Evolutionary conservation across 2,797 vertebrate genomes (phyloP).

Genomic region (Pagetopsis macropterus): DNA sequence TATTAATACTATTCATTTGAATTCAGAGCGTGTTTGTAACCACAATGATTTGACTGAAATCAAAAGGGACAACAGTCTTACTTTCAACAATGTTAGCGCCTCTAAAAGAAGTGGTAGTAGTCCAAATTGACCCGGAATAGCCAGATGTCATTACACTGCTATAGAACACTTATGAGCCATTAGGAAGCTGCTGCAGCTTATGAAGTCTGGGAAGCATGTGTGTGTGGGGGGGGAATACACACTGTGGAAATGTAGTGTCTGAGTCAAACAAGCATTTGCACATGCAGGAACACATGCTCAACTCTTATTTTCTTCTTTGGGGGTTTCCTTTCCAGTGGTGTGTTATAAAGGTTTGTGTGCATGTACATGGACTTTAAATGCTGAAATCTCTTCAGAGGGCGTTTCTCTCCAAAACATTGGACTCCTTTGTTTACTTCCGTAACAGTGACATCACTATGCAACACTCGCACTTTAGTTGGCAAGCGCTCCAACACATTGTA

Average conservation of each 20-base stretch:
- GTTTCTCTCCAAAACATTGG: too few species aligned
- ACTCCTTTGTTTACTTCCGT: too few species aligned
- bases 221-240: neutral
- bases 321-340: too few species aligned
- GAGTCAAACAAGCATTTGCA: too few species aligned
- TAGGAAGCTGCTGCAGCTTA: constrained; percentile 53
- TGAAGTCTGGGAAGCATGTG: constrained; percentile 48
- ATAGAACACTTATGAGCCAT: constrained; percentile 82
- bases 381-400: too few species aligned
- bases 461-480: too few species aligned
- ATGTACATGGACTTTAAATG: too few species aligned
- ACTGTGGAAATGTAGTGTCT: constrained; percentile 28
- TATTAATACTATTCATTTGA: constrained; percentile 5
- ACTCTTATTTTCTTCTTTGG: too few species aligned
- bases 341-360: too few species aligned
- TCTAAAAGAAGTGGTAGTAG: constrained; percentile 45
- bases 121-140: constrained; percentile 56
- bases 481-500: too few species aligned
- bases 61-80: constrained; percentile 27
- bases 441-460: too few species aligned
- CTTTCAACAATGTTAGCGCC: constrained; percentile 50
- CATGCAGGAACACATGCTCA: too few species aligned
- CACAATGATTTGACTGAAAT: constrained; percentile 17
- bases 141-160: constrained; percentile 76
- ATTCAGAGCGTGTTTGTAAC: constrained; percentile 2